Evolutionary conservation across 1,140 invertebrate species (phyloP), one percentile per base, ranked within the genome.

Genomic region (Aleiodes sp.): DNA sequence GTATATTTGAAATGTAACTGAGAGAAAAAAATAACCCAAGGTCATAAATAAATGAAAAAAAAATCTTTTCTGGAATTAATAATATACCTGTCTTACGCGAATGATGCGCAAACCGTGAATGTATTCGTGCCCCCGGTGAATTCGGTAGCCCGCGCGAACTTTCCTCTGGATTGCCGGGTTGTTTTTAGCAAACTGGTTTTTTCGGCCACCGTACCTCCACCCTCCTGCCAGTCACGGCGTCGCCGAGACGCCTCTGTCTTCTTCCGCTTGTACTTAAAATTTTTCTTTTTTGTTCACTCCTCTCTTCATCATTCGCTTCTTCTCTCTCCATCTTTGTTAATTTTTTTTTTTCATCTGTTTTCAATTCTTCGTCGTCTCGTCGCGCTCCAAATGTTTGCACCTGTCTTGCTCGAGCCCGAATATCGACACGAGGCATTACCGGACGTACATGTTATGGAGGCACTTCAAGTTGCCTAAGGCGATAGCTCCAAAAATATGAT

Each of bases 131-230:
- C 37, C 52, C 39, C 63, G 52, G 62, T 59, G 65, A 41, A 68
- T 69, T 72, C 67, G 67, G 71, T 72, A 72, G 71, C 66, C 65
- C 39, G 39, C 71, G 62, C 62, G 37, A 64, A 71, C 43, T 71
- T 41, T 62, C 28, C 56, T 61, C 37, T 41, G 65, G 14, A 71
- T 64, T 56, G 65, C 41, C 56, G 66, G 62, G 61, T 67, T 72
- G 66, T 72, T 69, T 72, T 72, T 65, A 68, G 71, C 71, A 72
- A 69, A 72, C 71, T 65, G 71, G 71, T 72, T 72, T n/a, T n/a
- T 72, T 72, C 16, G 7, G 16, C 37, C 61, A 46, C 46, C 46
- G 3, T 24, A 43, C 39, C 46, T 61, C 33, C 28, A 14, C 33
- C 33, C 31, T 9, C 33, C 16, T 39, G 57, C 16, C 60, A 35